phyloP scores from a whole-genome alignment of 2,888 invertebrate species.

The Patella pellucida region DNA sequence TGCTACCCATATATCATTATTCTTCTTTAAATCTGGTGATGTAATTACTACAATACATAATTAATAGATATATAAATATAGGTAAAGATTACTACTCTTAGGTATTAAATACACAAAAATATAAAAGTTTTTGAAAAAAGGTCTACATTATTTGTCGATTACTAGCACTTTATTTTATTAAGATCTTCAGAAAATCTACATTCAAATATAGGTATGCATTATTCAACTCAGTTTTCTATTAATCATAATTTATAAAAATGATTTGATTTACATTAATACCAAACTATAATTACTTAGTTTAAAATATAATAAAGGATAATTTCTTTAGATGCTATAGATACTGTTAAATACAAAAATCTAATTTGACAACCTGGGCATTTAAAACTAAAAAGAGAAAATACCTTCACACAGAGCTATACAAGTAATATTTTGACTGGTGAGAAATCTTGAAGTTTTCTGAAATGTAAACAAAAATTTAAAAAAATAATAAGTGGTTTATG shows the following conservation, averaged over 20 bases:
- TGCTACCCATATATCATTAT: conserved; percentile 58
- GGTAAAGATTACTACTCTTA: too few relatives aligned
- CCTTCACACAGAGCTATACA: conserved; percentile 67
- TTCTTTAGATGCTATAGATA: background rate
- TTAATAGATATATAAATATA: too few relatives aligned
- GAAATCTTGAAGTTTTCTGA: conserved; percentile 42
- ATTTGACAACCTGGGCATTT: background rate
- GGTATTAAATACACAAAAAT: too few relatives aligned
- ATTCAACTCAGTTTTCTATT: too few relatives aligned
- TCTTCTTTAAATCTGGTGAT: conserved; percentile 52
- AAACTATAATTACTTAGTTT: background rate
- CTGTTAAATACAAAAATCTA: background rate
- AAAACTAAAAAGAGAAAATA: conserved; percentile 26
- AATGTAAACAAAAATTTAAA: conserved; percentile 12
- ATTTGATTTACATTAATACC: too few relatives aligned
- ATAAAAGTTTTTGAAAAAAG: too few relatives aligned
- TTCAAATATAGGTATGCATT: too few relatives aligned
- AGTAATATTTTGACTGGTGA: conserved; percentile 50
- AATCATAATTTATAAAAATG: too few relatives aligned
- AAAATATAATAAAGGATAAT: background rate
- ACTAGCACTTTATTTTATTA: too few relatives aligned
- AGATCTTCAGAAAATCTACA: too few relatives aligned
- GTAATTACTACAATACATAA: conserved; percentile 50
- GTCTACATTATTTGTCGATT: too few relatives aligned
- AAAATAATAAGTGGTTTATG: background rate